Evolutionary conservation across 2,888 invertebrate genomes (phyloP), one percentile per base, ranked within the genome.

Genomic region (Stegana nigrithorax): DNA sequence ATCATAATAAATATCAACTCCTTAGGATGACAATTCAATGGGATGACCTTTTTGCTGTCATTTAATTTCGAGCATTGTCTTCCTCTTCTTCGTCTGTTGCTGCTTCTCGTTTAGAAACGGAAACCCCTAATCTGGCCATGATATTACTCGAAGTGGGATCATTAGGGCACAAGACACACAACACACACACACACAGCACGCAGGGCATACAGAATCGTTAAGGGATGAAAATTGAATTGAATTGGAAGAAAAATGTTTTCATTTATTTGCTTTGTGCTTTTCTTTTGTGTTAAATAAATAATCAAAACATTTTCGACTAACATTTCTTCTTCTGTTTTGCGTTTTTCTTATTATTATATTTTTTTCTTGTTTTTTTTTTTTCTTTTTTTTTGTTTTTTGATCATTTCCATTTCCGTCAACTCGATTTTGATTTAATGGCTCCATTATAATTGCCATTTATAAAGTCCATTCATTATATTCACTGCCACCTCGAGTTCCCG

Each of bases 61-160:
- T 81, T 81, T 81, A 77, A 81, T 81, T 78, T 81, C 75, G 74
- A 72, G 77, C 74, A 81, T 80, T 77, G 81, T 82, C 73, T 70
- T 65, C 60, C 78, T 68, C 73, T 69, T 73, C 71, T 73, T n/a
- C n/a, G n/a, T n/a, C n/a, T n/a, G n/a, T n/a, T n/a, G n/a, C n/a
- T n/a, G n/a, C n/a, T n/a, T n/a, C n/a, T n/a, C n/a, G n/a, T 69
- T 81, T 74, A 73, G 78, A 74, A 81, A 81, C 80, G 81, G 81
- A 81, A 81, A 81, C 81, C 81, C 77, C 81, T 81, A 81, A 81
- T 81, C 81, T 78, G 69, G 73, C 81, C 78, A 78, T 78, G 78
- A 73, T 78, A 71, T 72, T 72, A 70, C 71, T 77, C 70, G 70
- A 76, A 76, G 70, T 74, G 72, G 65, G 73, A 80, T 78, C 77